Conservation (phyloP, 2,113 vertebrate genomes). For the Zingel zingel region DNA sequence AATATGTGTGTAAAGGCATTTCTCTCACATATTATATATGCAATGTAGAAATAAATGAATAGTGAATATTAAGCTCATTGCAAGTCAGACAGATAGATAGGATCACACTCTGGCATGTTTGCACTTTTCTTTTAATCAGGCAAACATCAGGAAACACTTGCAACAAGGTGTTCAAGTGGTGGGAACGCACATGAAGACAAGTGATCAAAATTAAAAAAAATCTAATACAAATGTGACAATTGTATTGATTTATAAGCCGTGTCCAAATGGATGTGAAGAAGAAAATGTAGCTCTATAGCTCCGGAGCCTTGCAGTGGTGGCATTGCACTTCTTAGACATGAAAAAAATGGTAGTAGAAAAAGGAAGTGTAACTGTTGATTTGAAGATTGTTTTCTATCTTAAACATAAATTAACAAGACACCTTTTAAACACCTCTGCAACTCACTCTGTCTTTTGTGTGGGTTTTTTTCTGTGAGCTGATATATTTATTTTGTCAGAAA, state of each 20-base stretch:
- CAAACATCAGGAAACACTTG: slow-evolving; percentile 11
- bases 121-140: neutral
- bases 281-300: neutral
- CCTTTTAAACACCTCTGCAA: slow-evolving; percentile 27
- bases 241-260: neutral
- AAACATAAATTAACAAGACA: slow-evolving; percentile 25
- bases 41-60: neutral
- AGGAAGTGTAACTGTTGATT: slow-evolving; percentile 1
- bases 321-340: neutral
- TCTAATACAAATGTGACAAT: neutral
- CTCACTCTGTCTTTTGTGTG: slow-evolving; percentile 19
- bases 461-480: neutral
- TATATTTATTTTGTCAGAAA: slow-evolving; percentile 22
- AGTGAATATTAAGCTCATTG: neutral
- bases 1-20: neutral
- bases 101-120: neutral
- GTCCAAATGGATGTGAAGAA: neutral
- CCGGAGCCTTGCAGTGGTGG: neutral
- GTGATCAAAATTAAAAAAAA: neutral
- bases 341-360: neutral
- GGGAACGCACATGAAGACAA: neutral
- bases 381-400: slow-evolving; percentile 9
- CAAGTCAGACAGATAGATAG: neutral
- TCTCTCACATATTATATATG: neutral
- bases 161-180: neutral